These are phyloP conservation scores for Mizuhopecten yessoensis DNA, from an alignment of 1,140 invertebrate species.

Conservation along the genomic window DNA sequence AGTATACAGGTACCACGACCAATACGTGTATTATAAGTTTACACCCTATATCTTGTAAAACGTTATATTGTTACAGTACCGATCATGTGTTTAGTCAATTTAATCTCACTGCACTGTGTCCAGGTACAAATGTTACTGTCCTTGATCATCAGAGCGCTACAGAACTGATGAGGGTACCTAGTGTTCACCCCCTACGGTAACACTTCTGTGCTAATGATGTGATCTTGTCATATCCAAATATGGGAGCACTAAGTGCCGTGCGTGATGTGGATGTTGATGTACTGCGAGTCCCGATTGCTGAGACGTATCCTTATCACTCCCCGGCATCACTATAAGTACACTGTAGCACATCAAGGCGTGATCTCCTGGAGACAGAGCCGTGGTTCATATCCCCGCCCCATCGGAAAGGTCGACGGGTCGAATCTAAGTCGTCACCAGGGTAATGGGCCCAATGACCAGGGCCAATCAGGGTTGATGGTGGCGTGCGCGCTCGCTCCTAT, in stretches of 20 bases:
- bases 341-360: neutral
- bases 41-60: too few species aligned
- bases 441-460: conserved; percentile 20
- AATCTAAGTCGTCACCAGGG: conserved; percentile 4
- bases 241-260: neutral
- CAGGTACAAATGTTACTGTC: neutral
- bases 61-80: too few species aligned
- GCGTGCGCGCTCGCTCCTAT: conserved; percentile 11
- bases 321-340: neutral
- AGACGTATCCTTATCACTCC: neutral
- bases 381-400: neutral
- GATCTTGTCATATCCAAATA: conserved; percentile 1
- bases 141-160: neutral
- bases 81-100: too few species aligned
- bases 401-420: neutral
- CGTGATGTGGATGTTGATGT: conserved; percentile 2
- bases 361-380: neutral
- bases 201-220: conserved; percentile 2
- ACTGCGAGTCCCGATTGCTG: neutral
- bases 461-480: conserved; percentile 23
- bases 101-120: too few species aligned
- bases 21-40: too few species aligned
- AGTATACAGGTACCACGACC: too few species aligned
- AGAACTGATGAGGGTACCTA: neutral
- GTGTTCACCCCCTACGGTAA: neutral